Percentiles rank a stretch among this genome's conserved stretches.
phyloP scores from a whole-genome alignment of 2,888 invertebrate species.

The Stenotaenia linearis region DNA sequence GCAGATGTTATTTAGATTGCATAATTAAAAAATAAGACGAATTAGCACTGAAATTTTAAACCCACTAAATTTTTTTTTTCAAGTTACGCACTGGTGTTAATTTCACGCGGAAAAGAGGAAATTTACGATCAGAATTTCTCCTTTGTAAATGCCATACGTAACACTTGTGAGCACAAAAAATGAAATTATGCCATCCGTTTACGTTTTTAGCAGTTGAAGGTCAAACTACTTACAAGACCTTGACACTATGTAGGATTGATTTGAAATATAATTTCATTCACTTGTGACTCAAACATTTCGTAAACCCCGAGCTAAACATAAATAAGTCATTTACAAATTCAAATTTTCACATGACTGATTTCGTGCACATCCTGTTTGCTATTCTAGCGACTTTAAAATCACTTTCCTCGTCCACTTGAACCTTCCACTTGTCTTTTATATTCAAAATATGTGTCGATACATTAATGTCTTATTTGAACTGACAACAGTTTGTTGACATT shows the following conservation, averaged over 20 bases:
- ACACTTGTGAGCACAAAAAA: neutral
- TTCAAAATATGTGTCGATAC: neutral
- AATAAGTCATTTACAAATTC: neutral
- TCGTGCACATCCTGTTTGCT: neutral
- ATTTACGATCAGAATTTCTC: neutral
- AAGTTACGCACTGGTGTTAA: neutral
- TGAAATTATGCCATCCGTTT: neutral
- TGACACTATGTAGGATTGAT: neutral
- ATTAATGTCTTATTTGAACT: neutral
- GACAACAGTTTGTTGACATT: neutral
- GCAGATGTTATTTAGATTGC: too few species aligned
- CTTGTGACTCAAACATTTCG: neutral
- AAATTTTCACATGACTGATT: neutral
- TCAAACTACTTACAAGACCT: conserved; percentile 13
- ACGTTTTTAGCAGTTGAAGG: conserved; percentile 18
- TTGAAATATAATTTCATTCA: conserved; percentile 15
- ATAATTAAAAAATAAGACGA: too few species aligned
- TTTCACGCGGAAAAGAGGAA: neutral
- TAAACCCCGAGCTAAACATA: neutral
- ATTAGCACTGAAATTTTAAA: too few species aligned
- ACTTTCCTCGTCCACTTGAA: neutral
- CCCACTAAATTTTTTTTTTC: too few species aligned
- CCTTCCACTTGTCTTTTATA: neutral
- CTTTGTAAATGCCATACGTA: neutral
- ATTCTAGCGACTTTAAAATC: neutral